Evolutionary conservation across 2,888 invertebrate genomes (phyloP).

Genomic region (Metallyticus violacea): DNA sequence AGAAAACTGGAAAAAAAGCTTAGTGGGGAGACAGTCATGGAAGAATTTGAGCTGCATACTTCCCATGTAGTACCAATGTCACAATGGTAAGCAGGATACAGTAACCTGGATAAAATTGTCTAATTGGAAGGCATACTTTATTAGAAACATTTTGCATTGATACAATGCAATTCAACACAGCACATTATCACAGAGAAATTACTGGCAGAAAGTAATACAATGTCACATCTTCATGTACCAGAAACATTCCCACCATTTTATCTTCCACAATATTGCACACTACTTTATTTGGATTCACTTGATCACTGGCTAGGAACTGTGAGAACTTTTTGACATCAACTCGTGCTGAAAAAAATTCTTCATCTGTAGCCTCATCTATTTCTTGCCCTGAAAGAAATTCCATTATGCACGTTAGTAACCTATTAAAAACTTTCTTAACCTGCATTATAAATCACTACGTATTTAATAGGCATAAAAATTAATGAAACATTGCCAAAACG

Average conservation of each 20-base stretch:
- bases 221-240: conserved; percentile 71
- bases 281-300: conserved; percentile 68
- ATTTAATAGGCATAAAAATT: no score
- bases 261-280: conserved; percentile 75
- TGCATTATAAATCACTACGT: no score
- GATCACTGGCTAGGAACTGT: conserved; percentile 75
- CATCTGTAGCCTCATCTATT: conserved; percentile 48
- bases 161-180: background rate
- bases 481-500: no score
- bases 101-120: no score
- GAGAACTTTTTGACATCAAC: conserved; percentile 79
- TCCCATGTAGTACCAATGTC: no score
- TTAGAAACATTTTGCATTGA: background rate
- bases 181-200: background rate
- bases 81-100: no score
- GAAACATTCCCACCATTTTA: conserved; percentile 68
- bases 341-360: conserved; percentile 42
- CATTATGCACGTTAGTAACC: no score
- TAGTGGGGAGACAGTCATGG: no score
- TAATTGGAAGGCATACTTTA: no score
- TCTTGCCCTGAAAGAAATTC: conserved; percentile 47
- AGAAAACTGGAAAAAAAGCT: no score
- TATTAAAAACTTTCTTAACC: no score
- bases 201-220: conserved; percentile 72
- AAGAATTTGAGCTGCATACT: no score